Conservation (phyloP, 2,888 invertebrate species). For the Noctua janthe region DNA sequence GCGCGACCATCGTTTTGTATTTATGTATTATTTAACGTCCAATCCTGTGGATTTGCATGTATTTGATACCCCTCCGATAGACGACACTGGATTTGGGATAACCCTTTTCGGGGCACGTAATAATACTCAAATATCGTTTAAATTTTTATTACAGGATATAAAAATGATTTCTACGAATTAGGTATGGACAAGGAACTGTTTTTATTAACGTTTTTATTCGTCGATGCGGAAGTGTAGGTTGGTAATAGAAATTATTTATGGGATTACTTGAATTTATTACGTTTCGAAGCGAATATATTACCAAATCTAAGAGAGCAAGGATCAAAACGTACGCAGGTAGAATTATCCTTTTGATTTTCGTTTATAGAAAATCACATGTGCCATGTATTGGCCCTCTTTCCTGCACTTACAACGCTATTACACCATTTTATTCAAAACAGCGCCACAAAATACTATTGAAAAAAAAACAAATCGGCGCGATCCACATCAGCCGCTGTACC, state of each 20-base stretch:
- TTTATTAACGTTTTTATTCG: conserved; percentile 66
- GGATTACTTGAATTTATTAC: conserved; percentile 30
- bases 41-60: conserved; percentile 84
- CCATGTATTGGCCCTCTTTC: conserved; percentile 28
- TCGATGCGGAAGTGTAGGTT: conserved; percentile 43
- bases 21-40: conserved; percentile 88
- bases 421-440: conserved; percentile 61
- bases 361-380: conserved; percentile 1
- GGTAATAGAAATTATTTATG: conserved; percentile 46
- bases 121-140: conserved; percentile 75
- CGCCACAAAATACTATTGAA: conserved; percentile 64
- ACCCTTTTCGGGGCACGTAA: conserved; percentile 75
- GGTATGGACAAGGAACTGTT: conserved; percentile 64
- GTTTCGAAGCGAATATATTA: conserved; percentile 10
- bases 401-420: conserved; percentile 50
- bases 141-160: conserved; percentile 74
- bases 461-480: conserved; percentile 69
- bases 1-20: conserved; percentile 78
- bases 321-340: neutral
- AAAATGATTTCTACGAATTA: conserved; percentile 73
- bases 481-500: conserved; percentile 67
- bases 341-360: neutral
- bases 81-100: conserved; percentile 75
- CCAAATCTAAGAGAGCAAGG: neutral
- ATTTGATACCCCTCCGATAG: conserved; percentile 75